Conservation (phyloP, 2,113 vertebrate genomes). For the Eudyptes chrysolophus region DNA sequence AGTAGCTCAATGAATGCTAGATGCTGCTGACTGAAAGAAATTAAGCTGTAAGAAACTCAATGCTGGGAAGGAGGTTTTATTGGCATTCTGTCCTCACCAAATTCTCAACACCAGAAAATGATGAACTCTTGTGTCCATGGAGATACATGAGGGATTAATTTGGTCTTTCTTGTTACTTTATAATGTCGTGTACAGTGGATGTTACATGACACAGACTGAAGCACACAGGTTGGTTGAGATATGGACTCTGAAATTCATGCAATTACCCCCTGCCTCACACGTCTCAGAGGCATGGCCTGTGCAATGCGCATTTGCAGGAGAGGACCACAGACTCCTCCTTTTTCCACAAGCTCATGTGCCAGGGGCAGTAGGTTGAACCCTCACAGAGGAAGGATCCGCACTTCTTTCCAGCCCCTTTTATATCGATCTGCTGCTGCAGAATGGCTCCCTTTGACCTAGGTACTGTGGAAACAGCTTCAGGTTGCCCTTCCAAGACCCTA, state of each 20-base stretch:
- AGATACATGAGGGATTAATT: background rate
- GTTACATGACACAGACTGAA: background rate
- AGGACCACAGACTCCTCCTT: background rate
- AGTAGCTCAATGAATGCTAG: background rate
- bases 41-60: background rate
- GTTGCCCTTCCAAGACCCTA: background rate
- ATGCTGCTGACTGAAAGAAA: background rate
- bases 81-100: background rate
- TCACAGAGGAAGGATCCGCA: background rate
- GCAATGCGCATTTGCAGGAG: background rate
- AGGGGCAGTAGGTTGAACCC: background rate
- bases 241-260: background rate
- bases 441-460: background rate
- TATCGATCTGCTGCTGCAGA: background rate
- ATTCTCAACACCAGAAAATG: background rate
- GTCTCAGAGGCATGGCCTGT: background rate
- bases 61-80: background rate
- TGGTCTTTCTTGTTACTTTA: background rate
- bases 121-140: background rate
- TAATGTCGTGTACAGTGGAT: background rate
- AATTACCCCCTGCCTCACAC: rapidly evolving
- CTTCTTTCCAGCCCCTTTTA: background rate
- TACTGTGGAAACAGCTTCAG: background rate
- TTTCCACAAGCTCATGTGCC: background rate
- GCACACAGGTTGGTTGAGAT: background rate